Conservation (phyloP, 2,888 invertebrate species). For the Lepidonotus clava region DNA sequence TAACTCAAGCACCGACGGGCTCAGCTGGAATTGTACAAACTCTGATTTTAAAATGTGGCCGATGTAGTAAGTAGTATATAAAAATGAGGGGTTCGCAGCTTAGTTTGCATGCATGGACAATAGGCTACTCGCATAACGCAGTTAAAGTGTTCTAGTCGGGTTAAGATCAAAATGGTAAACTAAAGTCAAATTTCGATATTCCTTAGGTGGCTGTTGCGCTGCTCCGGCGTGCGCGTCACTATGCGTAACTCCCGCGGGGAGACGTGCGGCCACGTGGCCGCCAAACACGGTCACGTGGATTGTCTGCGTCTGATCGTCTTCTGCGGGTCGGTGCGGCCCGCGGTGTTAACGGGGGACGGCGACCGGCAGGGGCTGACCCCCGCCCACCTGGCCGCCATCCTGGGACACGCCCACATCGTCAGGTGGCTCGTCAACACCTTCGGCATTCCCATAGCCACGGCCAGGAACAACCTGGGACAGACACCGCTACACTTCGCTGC, state of each 20-base stretch:
- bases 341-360: slow-evolving; percentile 1
- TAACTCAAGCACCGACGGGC: too few relatives aligned
- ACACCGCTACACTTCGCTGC: slow-evolving; percentile 65
- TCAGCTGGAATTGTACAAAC: too few relatives aligned
- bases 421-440: slow-evolving; percentile 64
- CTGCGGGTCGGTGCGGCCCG: slow-evolving; percentile 11
- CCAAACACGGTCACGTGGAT: slow-evolving; percentile 62
- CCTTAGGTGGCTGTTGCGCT: slow-evolving; percentile 63
- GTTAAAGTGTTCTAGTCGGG: too few relatives aligned
- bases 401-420: slow-evolving; percentile 60
- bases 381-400: slow-evolving; percentile 64
- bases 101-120: too few relatives aligned
- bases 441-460: slow-evolving; percentile 62
- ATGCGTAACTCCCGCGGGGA: slow-evolving; percentile 63
- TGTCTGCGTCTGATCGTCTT: slow-evolving; percentile 62
- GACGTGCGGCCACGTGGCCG: slow-evolving; percentile 64
- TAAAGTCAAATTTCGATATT: too few relatives aligned
- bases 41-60: too few relatives aligned
- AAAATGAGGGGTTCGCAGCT: too few relatives aligned
- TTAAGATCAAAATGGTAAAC: too few relatives aligned
- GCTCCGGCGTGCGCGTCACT: slow-evolving; percentile 60
- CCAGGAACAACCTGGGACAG: slow-evolving; percentile 62
- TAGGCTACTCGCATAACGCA: too few relatives aligned
- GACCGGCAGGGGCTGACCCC: slow-evolving; percentile 63
- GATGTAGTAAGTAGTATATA: too few relatives aligned